Evolutionary conservation across 2,797 vertebrate species (phyloP).

Genomic region (Chelidonichthys spinosus): DNA sequence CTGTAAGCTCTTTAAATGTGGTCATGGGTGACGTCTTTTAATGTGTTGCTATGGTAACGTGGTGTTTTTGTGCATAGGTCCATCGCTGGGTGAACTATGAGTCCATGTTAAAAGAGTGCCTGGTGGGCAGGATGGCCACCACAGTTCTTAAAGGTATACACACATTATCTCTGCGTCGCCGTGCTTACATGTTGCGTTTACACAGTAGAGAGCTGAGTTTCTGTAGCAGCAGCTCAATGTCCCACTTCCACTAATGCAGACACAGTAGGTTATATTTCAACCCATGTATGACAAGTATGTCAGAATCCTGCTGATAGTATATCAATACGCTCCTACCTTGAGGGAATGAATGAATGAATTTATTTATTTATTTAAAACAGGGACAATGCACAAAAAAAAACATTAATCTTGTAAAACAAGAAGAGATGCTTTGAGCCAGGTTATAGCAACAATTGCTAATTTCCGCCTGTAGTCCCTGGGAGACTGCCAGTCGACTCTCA

Average conservation of each 20-base stretch:
- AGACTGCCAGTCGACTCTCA: no score
- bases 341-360: no score
- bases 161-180: background rate
- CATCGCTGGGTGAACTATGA: constrained; percentile 99
- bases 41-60: constrained; percentile 7
- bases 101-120: constrained; percentile 97
- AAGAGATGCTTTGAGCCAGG: no score
- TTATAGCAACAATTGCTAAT: no score
- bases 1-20: background rate
- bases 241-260: background rate
- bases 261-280: background rate
- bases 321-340: no score
- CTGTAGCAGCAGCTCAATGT: background rate
- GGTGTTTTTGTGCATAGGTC: constrained; percentile 80
- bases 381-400: no score
- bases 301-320: no score
- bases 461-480: no score
- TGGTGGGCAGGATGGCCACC: constrained; percentile 92
- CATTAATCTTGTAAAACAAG: no score
- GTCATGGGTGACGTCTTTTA: background rate
- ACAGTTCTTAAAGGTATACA: constrained; percentile 85
- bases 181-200: background rate
- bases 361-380: no score
- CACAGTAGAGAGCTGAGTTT: background rate
- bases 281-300: background rate